Conservation (phyloP, 92 coral and sea anemone species). For the Ricordea florida region DNA sequence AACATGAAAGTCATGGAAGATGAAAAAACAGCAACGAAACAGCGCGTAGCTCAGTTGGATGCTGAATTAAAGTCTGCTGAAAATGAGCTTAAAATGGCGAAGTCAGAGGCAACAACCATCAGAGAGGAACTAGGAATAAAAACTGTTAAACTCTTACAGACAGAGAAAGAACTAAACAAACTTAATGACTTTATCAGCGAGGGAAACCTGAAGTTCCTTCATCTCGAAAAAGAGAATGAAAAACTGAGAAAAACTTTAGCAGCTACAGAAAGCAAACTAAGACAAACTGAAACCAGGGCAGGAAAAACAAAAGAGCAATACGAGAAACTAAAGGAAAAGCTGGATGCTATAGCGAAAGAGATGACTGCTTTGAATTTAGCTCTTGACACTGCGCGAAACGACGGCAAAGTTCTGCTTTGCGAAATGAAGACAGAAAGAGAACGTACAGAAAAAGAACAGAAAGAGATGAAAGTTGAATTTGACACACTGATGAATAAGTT, state of each 20-base stretch:
- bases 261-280: conserved; percentile 1
- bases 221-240: conserved; percentile 28
- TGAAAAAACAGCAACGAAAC: conserved; percentile 36
- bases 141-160: conserved; percentile 27
- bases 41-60: conserved; percentile 26
- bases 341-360: conserved; percentile 56
- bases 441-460: conserved; percentile 15
- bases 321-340: conserved; percentile 51
- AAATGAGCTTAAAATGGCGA: conserved; percentile 2
- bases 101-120: conserved; percentile 26
- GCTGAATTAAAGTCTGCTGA: conserved; percentile 16
- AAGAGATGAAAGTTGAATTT: conserved; percentile 11
- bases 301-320: conserved; percentile 30
- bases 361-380: conserved; percentile 46
- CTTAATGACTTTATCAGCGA: neutral
- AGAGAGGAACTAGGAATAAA: conserved; percentile 38
- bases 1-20: conserved; percentile 31
- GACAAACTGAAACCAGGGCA: conserved; percentile 20
- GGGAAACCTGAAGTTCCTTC: conserved; percentile 15
- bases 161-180: conserved; percentile 26
- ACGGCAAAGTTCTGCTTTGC: neutral
- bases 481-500: conserved; percentile 41
- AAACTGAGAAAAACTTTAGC: conserved; percentile 20
- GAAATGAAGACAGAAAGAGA: conserved; percentile 44
- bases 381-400: conserved; percentile 20